These are phyloP conservation scores for Astreopora myriophthalma DNA, from an alignment of 64 coral and sea anemone species.

Conservation along the genomic window DNA sequence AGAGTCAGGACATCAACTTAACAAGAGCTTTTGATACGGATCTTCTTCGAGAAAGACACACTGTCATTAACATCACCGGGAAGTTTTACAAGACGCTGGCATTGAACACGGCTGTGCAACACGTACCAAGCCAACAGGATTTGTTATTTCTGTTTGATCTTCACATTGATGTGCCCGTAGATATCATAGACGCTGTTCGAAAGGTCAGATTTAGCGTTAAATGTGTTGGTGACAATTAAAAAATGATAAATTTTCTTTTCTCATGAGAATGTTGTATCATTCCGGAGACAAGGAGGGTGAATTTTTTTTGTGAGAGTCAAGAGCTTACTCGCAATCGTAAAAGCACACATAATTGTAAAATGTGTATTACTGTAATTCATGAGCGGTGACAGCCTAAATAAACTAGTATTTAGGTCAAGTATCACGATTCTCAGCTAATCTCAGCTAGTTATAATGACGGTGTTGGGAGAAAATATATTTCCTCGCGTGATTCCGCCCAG, in stretches of 20 bases:
- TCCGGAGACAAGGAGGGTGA: too few species aligned
- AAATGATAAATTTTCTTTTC: not conserved
- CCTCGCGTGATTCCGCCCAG: too few species aligned
- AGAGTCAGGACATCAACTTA: slow-evolving; percentile 53
- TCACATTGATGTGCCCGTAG: slow-evolving; percentile 25
- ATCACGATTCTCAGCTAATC: too few species aligned
- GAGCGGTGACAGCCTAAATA: too few species aligned
- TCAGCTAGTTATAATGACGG: too few species aligned
- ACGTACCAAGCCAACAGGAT: not conserved
- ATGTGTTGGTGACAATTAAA: not conserved
- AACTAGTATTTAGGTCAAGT: too few species aligned
- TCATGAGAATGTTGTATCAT: not conserved
- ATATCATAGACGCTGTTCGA: slow-evolving; percentile 37
- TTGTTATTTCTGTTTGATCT: slow-evolving; percentile 52
- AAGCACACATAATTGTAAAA: too few species aligned
- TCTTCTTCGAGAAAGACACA: slow-evolving; percentile 35
- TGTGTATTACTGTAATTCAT: too few species aligned
- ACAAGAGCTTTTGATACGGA: slow-evolving; percentile 25
- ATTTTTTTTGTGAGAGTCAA: too few species aligned
- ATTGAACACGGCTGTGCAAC: slow-evolving; percentile 52
- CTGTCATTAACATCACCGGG: slow-evolving; percentile 38
- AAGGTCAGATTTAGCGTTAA: not conserved
- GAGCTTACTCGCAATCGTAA: too few species aligned
- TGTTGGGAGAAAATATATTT: too few species aligned
- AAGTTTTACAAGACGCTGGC: slow-evolving; percentile 63